Evolutionary conservation across 2,888 invertebrate species (phyloP), one percentile per base, ranked within the genome.

Genomic region (Orthonychiurus folsomi): DNA sequence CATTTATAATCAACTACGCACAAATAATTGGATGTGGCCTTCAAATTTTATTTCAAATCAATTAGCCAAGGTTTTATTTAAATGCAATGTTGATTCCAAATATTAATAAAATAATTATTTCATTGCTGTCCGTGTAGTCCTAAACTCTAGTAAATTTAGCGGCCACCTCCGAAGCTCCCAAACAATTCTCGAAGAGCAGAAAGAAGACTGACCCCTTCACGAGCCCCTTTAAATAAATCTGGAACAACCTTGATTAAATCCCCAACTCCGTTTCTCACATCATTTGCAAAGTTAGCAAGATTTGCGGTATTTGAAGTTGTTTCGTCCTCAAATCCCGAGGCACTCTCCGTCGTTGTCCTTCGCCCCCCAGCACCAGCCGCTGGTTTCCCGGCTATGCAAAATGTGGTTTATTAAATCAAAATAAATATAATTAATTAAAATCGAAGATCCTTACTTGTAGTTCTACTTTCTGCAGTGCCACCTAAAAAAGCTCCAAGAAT

Each of bases 161-260:
- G 12, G 20, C 21, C 20, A 12, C 56, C 56, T 18, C 56, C 65
- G 23, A 65, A 48, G 2, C 63, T 62, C 20, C 63, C 63, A 23
- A 72, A 59, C 5, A 65, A 61, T 15, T 55, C 56, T 18, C 64
- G 64, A 3, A 72, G 57, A 23, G 61, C 59, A 23, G 64, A 66
- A 9, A 72, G 57, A 12, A 72, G 61, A 28, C 62, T 57, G 58
- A 69, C 69, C 0, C 70, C 72, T 57, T 71, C 72, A 26, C 64
- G 50, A 3, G 70, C 70, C 18, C 72, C 70, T 60, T 67, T 66
- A 50, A 68, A 72, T 1, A 71, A 28, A 60, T 66, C 70, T 1
- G 73, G 73, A 64, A 72, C 66, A n/a, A 73, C 64, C 23, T 66
- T 64, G 18, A 69, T 60, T 1, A 73, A 64, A 50, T 73, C 73